phyloP scores from a whole-genome alignment of 2,797 vertebrate species.

The Oophaga sylvatica region DNA sequence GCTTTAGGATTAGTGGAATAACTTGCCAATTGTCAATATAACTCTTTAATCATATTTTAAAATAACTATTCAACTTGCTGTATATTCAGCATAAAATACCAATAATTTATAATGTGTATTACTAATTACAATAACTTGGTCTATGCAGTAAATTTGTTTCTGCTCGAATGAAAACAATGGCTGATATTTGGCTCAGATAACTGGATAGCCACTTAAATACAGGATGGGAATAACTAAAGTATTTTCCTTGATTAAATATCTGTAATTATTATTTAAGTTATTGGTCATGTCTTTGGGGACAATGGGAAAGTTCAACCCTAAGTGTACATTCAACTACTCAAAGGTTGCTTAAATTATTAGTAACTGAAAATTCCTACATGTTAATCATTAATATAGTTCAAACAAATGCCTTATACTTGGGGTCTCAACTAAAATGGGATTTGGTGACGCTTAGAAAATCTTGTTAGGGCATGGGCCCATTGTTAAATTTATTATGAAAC shows the following conservation, averaged over 20 bases:
- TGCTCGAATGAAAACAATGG: not conserved
- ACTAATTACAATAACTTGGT: not conserved
- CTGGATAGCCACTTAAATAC: not conserved
- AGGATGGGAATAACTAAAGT: not conserved
- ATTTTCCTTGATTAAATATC: slow-evolving; percentile 36
- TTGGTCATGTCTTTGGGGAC: not conserved
- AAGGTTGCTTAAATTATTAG: not conserved
- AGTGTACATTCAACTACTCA: not conserved
- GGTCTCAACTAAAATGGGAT: too few species aligned
- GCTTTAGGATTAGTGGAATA: too few species aligned
- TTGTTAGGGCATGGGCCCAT: too few species aligned
- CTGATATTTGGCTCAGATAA: not conserved
- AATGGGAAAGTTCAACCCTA: not conserved
- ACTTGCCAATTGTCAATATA: not conserved
- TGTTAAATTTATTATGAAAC: too few species aligned
- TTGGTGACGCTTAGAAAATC: too few species aligned
- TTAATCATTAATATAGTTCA: too few species aligned
- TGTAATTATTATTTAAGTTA: slow-evolving; percentile 24
- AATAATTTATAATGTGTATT: not conserved
- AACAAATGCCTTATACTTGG: too few species aligned
- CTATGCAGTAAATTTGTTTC: not conserved
- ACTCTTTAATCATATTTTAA: not conserved
- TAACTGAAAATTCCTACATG: not conserved
- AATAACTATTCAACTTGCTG: not conserved
- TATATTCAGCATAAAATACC: not conserved